Conservation (phyloP, 2,797 vertebrate genomes). For the Myotis findleyi region DNA sequence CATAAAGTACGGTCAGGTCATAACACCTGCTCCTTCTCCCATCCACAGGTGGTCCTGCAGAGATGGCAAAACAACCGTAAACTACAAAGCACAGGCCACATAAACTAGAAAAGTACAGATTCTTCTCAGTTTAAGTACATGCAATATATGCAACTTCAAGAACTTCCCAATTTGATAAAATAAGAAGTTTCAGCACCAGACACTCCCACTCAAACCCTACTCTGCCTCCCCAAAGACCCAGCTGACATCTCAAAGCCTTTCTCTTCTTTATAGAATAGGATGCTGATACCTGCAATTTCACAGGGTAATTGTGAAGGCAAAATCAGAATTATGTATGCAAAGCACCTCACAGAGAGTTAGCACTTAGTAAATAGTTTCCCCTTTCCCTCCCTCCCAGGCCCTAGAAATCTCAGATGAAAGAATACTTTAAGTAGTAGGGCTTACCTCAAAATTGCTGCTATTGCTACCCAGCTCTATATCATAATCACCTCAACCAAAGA, state of each 20-base stretch:
- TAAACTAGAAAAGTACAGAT: not conserved
- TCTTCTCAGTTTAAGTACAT: not conserved
- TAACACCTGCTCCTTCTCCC: not conserved
- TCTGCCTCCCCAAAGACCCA: not conserved
- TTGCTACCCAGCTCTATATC: conserved; percentile 19
- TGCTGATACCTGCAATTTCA: not conserved
- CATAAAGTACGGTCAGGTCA: not conserved
- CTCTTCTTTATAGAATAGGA: not conserved
- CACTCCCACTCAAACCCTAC: not conserved
- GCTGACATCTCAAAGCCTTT: no score
- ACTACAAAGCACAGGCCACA: not conserved
- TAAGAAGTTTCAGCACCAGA: not conserved
- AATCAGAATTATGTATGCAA: not conserved
- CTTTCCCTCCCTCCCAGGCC: not conserved
- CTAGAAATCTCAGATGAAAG: not conserved
- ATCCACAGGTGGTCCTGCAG: not conserved
- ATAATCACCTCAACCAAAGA: conserved; percentile 62
- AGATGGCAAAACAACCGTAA: not conserved
- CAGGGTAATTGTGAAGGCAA: not conserved
- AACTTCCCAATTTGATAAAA: not conserved
- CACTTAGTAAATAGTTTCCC: not conserved
- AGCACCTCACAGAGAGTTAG: not conserved
- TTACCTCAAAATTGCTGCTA: conserved; percentile 7
- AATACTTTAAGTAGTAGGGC: not conserved
- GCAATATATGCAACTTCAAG: not conserved